Conservation (phyloP, 1,140 invertebrate species). For the Hycleus cichorii region DNA sequence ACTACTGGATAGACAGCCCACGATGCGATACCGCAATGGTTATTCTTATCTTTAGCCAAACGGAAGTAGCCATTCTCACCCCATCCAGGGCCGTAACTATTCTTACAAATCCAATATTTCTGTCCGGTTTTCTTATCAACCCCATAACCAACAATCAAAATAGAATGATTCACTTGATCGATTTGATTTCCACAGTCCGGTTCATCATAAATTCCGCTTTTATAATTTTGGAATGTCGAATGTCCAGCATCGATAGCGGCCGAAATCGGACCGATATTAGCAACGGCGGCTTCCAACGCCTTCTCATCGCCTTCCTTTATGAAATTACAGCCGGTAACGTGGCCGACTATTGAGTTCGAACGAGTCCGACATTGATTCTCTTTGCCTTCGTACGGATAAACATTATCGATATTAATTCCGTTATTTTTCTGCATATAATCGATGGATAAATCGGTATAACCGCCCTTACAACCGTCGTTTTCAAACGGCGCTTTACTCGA, state of each 20-base stretch:
- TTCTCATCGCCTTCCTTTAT: slow-evolving; percentile 51
- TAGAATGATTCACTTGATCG: slow-evolving; percentile 7
- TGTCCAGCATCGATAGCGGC: slow-evolving; percentile 81
- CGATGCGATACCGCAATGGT: slow-evolving; percentile 25
- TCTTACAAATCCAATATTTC: slow-evolving; percentile 23
- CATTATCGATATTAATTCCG: slow-evolving; percentile 20
- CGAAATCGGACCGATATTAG: slow-evolving; percentile 76
- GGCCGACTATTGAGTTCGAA: slow-evolving; percentile 40
- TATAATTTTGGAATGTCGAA: slow-evolving; percentile 17
- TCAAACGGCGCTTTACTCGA: slow-evolving; percentile 32
- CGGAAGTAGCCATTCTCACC: slow-evolving; percentile 16
- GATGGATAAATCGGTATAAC: slow-evolving; percentile 20
- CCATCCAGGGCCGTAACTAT: slow-evolving; percentile 18
- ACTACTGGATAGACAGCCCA: slow-evolving; percentile 11
- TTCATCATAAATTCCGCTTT: slow-evolving; percentile 16
- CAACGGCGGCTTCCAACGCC: slow-evolving; percentile 65
- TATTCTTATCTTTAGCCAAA: slow-evolving; percentile 10
- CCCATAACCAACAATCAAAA: slow-evolving; percentile 23
- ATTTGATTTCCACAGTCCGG: not conserved
- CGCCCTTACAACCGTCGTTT: slow-evolving; percentile 20
- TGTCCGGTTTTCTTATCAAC: not conserved
- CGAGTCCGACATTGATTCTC: slow-evolving; percentile 13
- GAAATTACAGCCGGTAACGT: slow-evolving; percentile 24
- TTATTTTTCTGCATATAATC: slow-evolving; percentile 45
- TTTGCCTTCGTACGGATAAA: slow-evolving; percentile 21